Base-by-base conservation (phyloP, 2,888 invertebrate genomes). In the Cephus pulcher region DNA sequence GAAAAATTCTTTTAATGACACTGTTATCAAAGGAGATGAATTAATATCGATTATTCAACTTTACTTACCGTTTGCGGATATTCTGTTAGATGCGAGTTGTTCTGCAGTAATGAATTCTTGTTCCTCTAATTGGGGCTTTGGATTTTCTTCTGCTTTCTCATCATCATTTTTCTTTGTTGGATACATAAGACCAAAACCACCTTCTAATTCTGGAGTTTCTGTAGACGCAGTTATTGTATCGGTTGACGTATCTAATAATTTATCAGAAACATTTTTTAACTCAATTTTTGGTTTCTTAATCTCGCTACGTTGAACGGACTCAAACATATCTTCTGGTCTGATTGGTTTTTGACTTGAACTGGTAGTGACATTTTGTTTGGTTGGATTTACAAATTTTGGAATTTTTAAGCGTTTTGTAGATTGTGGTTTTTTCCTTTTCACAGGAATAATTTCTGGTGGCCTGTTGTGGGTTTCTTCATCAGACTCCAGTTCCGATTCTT, bases 401-500 rank as follows among this genome's bases (percentile, higher is more conserved):
- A 92, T 92, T 88, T 95, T 95, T 30, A 93, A 86, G 34, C 88
- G 88, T 86, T 92, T 93, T 73, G 88, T 92, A 6, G 84, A 76
- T 81, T 92, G 92, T n/a, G 90, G 86, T 56, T 88, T 80, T 83
- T 85, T 91, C 80, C 93, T 90, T 88, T 93, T 94, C 37, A 89
- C 82, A 70, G 94, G 93, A 69, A 93, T 91, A 77, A 92, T 90
- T 83, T 92, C 91, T 73, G 88, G 83, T 9, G 87, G 87, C 82
- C 90, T 87, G 69, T 87, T 84, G 79, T 85, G 82, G 12, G 86
- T 88, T 78, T 94, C 94, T n/a, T 88, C 89, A 78, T 95, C 95
- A 86, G 94, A 94, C 89, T 95, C 95, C 74, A 95, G 89, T 90
- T 95, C 95, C 12, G 95, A 95, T 89, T 95, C 95, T 76, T 93